A percentile compares a stretch with the other conserved stretches of the same genome.
Conservation (phyloP, 1,140 invertebrate species). For the Pachypeltis micranthus region DNA sequence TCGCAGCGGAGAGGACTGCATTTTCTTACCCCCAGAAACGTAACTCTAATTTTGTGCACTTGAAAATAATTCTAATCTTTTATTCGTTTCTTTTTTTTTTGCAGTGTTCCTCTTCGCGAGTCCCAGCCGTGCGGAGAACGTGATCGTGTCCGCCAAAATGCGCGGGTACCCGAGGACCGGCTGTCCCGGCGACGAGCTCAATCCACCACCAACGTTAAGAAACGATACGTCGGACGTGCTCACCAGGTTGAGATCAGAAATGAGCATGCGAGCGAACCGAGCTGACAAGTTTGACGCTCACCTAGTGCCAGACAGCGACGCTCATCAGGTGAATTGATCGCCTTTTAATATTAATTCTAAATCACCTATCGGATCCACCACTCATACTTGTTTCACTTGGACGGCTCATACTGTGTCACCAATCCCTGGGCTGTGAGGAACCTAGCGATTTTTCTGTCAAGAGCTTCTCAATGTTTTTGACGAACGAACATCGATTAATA, state of each 20-base stretch:
- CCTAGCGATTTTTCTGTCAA: no score
- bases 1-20: neutral
- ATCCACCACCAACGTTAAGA: neutral
- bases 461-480: no score
- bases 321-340: constrained; percentile 1
- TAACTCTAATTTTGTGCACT: neutral
- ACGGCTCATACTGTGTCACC: no score
- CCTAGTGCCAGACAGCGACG: neutral
- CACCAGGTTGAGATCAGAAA: neutral
- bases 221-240: neutral
- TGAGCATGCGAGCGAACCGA: neutral
- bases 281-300: neutral
- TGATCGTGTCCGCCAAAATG: neutral
- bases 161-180: neutral
- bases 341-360: no score
- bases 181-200: neutral
- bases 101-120: neutral
- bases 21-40: neutral
- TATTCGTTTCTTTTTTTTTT: neutral
- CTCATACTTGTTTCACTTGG: no score
- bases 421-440: no score
- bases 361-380: no score
- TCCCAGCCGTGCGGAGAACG: neutral
- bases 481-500: no score
- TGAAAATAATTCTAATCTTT: neutral